Evolutionary conservation across 2,888 invertebrate genomes (phyloP), one percentile per base, ranked within the genome.

Genomic region (Ophonus ardosiacus): DNA sequence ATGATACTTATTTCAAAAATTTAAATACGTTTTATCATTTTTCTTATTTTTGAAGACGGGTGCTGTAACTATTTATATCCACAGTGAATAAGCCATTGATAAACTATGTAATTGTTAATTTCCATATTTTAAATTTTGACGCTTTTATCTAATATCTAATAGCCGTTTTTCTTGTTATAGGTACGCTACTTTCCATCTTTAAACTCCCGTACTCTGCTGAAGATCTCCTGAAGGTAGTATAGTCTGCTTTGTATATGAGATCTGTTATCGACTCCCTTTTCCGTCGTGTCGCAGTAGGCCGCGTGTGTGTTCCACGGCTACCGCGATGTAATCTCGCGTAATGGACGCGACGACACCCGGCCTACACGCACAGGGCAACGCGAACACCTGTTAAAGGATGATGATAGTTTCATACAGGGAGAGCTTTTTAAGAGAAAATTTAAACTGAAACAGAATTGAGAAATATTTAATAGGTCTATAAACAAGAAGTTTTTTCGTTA

Each of bases 321-420:
- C 71, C 51, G 21, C 65, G 81, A 81, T 81, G 81, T 81, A 81
- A 81, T 81, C 81, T 81, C 65, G 21, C 31, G 51, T 81, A 81
- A 81, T 81, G 81, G 81, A 65, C 65, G 24, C 65, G 21, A 17
- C 21, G 51, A 63, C 56, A 56, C 59, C 13, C 57, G 21, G 38
- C 17, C 43, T 51, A 61, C 80, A 56, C 51, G 79, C 79, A 31
- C 56, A 59, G 4, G 51, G 43, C 74, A 10, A 76, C 10, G 18
- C 38, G 40, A 59, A 65, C 81, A 63, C 63, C 65, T 65, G 65
- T 63, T 65, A 51, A 51, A 4, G 43, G 43, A 51, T 51, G 43
- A 51, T 51, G 43, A 8, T 51, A 51, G 10, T 51, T 51, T 51
- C 43, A 51, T 51, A 51, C 13, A 51, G 4, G 13, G 2, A 8